Percentiles rank a stretch among this genome's conserved stretches.
Conservation (phyloP, 2,113 vertebrate genomes). For the Perca fluviatilis region DNA sequence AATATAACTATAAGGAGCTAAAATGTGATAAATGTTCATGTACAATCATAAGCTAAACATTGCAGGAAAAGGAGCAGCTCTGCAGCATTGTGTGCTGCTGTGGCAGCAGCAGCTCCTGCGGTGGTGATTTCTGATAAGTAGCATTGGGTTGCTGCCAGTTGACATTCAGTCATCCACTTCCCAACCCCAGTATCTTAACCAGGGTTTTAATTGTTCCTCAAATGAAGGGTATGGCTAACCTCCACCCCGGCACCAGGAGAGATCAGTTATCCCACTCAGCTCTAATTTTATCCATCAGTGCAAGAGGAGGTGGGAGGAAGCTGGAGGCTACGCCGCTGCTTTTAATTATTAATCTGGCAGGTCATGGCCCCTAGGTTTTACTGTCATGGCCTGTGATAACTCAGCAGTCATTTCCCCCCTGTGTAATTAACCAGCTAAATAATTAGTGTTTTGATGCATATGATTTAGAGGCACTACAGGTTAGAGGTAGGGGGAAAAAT, state of each 20-base stretch:
- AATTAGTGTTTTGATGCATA: constrained; percentile 24
- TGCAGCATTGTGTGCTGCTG: constrained; percentile 6
- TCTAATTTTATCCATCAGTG: constrained; percentile 63
- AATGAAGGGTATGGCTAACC: constrained; percentile 68
- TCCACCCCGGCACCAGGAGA: constrained; percentile 45
- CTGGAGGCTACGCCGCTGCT: constrained; percentile 23
- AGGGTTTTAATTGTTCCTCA: constrained; percentile 70
- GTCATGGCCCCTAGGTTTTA: constrained; percentile 21
- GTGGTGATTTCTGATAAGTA: constrained; percentile 52
- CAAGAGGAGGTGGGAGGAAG: constrained; percentile 42
- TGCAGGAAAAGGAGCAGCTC: too few species aligned
- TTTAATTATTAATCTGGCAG: constrained; percentile 51
- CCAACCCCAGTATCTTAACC: constrained; percentile 57
- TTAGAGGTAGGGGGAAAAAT: too few species aligned
- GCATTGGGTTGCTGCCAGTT: constrained; percentile 56
- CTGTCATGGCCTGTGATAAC: constrained; percentile 12
- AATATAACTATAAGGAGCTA: too few species aligned
- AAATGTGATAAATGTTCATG: too few species aligned
- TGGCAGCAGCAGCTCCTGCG: background rate
- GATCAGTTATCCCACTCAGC: constrained; percentile 76
- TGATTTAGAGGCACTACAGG: constrained; percentile 9
- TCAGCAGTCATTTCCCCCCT: constrained; percentile 8
- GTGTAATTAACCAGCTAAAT: constrained; percentile 36
- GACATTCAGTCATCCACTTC: constrained; percentile 25
- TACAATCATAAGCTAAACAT: too few species aligned